These are phyloP conservation scores for Spatula versicolor DNA, from an alignment of 2,797 vertebrate species.

Conservation along the genomic window DNA sequence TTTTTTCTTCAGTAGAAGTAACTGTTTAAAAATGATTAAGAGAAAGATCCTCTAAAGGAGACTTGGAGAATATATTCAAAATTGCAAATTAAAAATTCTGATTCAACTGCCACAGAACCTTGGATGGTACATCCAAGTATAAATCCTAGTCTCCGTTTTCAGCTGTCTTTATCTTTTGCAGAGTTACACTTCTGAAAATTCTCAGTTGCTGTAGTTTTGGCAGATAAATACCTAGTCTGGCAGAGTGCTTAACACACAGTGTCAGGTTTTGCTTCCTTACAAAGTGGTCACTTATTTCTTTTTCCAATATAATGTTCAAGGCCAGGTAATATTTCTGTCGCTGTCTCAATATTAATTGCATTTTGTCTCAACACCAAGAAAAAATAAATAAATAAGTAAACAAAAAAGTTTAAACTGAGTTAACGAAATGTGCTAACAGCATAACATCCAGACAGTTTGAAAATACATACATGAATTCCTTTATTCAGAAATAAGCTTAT, in stretches of 20 bases:
- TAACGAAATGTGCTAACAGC: neutral
- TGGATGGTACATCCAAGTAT: neutral
- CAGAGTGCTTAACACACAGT: neutral
- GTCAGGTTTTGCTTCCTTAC: neutral
- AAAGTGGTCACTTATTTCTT: neutral
- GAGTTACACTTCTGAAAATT: neutral
- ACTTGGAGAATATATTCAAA: neutral
- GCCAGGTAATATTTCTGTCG: neutral
- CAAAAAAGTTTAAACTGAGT: neutral
- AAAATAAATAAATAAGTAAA: neutral
- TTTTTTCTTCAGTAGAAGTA: neutral
- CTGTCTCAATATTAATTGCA: neutral
- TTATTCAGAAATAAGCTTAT: neutral
- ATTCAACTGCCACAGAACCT: neutral
- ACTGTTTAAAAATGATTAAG: neutral
- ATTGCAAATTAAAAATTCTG: neutral
- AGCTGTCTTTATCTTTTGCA: neutral
- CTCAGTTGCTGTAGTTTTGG: neutral
- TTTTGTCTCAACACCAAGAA: neutral
- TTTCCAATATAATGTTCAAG: neutral
- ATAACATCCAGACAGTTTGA: neutral
- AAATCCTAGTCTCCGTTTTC: neutral
- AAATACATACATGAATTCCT: neutral
- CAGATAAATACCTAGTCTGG: neutral
- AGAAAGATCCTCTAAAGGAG: neutral